A percentile compares a stretch with the other conserved stretches of the same genome.
These are phyloP conservation scores for Pseudopodoces humilis DNA, from an alignment of 2,113 vertebrate species.

Conservation along the genomic window DNA sequence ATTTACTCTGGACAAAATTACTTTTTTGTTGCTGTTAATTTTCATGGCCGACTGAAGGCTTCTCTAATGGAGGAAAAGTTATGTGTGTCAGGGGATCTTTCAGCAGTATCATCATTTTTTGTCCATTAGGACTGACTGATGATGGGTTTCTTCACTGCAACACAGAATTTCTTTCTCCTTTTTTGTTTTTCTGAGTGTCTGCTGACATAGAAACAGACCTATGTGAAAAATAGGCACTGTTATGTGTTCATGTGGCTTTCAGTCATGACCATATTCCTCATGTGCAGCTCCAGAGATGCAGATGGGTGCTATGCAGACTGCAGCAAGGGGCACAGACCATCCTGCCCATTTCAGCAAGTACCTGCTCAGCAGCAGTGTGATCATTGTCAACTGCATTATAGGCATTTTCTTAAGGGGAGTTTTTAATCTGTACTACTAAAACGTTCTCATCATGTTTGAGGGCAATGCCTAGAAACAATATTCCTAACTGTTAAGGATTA, in stretches of 20 bases:
- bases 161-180: background rate
- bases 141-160: background rate
- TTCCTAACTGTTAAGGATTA: background rate
- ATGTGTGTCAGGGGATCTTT: background rate
- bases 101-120: background rate
- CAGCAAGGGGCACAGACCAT: background rate
- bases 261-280: background rate
- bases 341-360: background rate
- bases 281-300: background rate
- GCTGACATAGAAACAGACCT: background rate
- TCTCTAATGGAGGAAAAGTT: background rate
- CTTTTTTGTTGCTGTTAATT: background rate
- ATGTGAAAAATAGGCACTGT: background rate
- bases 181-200: background rate
- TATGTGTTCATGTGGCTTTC: background rate
- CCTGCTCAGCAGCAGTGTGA: background rate
- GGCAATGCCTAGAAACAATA: background rate
- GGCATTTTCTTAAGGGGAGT: background rate
- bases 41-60: background rate
- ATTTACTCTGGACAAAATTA: background rate
- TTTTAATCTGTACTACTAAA: background rate
- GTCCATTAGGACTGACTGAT: background rate
- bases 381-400: background rate
- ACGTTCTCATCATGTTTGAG: background rate
- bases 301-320: rapidly evolving